Percentiles rank a stretch among this genome's conserved stretches.
phyloP scores from a whole-genome alignment of 2,888 invertebrate species.

The Trypoxylon attenuatum region DNA sequence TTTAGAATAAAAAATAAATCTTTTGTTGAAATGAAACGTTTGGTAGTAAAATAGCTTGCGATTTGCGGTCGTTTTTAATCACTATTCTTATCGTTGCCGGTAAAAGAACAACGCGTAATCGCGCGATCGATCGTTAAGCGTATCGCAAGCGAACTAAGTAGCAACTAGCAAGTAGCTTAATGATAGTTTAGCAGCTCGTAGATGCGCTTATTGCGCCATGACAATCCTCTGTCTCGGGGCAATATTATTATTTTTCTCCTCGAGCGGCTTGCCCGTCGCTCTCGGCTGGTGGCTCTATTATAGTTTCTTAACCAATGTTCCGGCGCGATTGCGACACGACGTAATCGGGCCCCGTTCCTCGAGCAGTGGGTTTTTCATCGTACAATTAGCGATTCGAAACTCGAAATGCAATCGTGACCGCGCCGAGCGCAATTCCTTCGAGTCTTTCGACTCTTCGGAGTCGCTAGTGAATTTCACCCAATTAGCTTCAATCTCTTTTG shows the following conservation, averaged over 20 bases:
- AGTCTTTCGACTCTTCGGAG: not conserved
- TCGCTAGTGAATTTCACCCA: not conserved
- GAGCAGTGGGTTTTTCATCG: slow-evolving; percentile 45
- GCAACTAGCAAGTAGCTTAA: slow-evolving; percentile 10
- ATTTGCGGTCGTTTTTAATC: not conserved
- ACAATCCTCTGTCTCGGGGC: slow-evolving; percentile 4
- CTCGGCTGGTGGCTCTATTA: slow-evolving; percentile 16
- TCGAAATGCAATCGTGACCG: slow-evolving; percentile 36
- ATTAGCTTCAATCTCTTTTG: not conserved
- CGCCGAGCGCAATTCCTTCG: slow-evolving; percentile 7
- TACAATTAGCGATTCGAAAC: slow-evolving; percentile 51
- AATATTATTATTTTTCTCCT: slow-evolving; percentile 36
- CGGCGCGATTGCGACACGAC: slow-evolving; percentile 48
- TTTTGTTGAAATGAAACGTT: no score
- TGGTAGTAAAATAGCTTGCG: no score
- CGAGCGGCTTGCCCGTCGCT: slow-evolving; percentile 12
- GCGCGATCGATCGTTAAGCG: slow-evolving; percentile 1
- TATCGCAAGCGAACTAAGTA: not conserved
- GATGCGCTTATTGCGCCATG: slow-evolving; percentile 25
- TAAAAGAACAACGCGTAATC: not conserved
- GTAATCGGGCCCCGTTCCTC: slow-evolving; percentile 40
- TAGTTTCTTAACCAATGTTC: slow-evolving; percentile 42
- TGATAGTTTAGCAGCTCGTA: not conserved
- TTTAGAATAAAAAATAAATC: no score
- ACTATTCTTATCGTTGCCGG: not conserved